phyloP scores from a whole-genome alignment of 1,140 invertebrate species.

The Lethrus apterus region DNA sequence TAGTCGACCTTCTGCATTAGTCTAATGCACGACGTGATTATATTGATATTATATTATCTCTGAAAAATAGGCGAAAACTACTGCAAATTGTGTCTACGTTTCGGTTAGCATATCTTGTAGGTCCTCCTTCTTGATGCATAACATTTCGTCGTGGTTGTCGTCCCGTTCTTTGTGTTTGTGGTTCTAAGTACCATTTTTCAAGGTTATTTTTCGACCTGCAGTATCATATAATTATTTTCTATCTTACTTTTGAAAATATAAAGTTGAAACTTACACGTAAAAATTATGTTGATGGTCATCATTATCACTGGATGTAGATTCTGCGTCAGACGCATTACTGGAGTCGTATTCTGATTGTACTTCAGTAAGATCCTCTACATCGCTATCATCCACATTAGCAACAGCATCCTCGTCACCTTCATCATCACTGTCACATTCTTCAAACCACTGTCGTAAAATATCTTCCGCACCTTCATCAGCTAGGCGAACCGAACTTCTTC shows the following conservation, averaged over 20 bases:
- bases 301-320: background rate
- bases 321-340: background rate
- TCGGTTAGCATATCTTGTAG: conserved; percentile 10
- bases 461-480: conserved; percentile 1
- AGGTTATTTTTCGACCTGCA: conserved; percentile 11
- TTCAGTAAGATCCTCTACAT: conserved; percentile 2
- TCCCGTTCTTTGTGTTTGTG: conserved; percentile 6
- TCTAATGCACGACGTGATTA: conserved; percentile 7
- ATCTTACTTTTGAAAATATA: background rate
- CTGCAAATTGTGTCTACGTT: conserved; percentile 13
- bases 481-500: conserved; percentile 2
- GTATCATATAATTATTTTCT: background rate
- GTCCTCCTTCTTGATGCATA: conserved; percentile 10
- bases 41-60: conserved; percentile 10
- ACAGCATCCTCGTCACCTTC: background rate
- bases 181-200: conserved; percentile 8
- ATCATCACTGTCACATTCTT: conserved; percentile 3
- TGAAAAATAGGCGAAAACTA: conserved; percentile 4
- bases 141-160: conserved; percentile 11
- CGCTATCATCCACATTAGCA: background rate
- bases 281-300: conserved; percentile 3
- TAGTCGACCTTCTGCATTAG: conserved; percentile 6
- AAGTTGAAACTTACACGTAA: background rate
- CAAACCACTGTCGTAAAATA: conserved; percentile 6
- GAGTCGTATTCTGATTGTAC: background rate